Evolutionary conservation across 2,888 invertebrate species (phyloP).

Genomic region (Artemia sp.): DNA sequence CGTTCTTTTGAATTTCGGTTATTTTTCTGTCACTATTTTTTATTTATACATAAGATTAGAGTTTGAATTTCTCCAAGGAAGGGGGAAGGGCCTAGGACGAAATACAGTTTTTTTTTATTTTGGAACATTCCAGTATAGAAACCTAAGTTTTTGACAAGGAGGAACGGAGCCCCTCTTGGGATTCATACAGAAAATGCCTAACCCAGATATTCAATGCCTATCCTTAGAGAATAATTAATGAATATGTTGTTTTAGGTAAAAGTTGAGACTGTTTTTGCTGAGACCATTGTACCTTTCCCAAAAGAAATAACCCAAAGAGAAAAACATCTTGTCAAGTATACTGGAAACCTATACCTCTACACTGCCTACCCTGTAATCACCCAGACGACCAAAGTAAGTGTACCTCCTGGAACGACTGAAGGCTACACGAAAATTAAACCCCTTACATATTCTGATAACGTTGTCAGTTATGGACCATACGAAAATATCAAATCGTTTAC

Average conservation of each 20-base stretch:
- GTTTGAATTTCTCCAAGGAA: too few relatives aligned
- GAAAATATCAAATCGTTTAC: conserved; percentile 47
- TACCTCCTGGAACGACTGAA: conserved; percentile 63
- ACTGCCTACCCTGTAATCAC: conserved; percentile 60
- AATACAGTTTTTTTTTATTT: too few relatives aligned
- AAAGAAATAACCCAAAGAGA: conserved; percentile 76
- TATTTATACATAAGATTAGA: too few relatives aligned
- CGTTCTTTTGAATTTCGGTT: too few relatives aligned
- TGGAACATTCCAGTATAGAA: conserved; percentile 19
- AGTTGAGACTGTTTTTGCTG: conserved; percentile 56
- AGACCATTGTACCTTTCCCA: conserved; percentile 65
- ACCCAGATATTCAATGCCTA: too few relatives aligned
- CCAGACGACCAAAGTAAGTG: conserved; percentile 61
- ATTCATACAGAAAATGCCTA: conserved; percentile 20
- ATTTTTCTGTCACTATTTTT: too few relatives aligned
- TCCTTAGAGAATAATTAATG: too few relatives aligned
- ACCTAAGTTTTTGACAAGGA: conserved; percentile 24
- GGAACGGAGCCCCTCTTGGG: conserved; percentile 24
- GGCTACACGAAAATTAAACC: conserved; percentile 66
- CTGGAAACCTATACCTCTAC: conserved; percentile 63
- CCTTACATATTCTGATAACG: conserved; percentile 53
- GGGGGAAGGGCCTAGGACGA: too few relatives aligned
- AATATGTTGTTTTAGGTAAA: conserved; percentile 30
- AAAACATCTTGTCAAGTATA: conserved; percentile 75
- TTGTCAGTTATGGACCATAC: conserved; percentile 77